Percentiles rank a stretch among this genome's conserved stretches.
Conservation (phyloP, 53 echinoderm and acorn worm species). For the Arbacia lixula region DNA sequence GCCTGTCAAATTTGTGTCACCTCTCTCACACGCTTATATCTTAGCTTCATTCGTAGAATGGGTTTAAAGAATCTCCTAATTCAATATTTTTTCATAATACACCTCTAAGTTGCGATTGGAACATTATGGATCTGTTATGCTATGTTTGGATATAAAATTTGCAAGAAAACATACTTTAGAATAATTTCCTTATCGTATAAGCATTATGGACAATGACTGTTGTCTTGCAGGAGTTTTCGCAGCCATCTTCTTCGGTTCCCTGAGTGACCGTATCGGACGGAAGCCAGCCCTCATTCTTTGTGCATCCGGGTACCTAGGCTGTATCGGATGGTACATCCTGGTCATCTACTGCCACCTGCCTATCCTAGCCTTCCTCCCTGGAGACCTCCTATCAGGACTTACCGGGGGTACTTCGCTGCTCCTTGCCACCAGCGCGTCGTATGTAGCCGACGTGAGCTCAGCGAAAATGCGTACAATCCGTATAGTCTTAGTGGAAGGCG, state of each 20-base stretch:
- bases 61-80: too few species aligned
- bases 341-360: constrained; percentile 61
- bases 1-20: too few species aligned
- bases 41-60: too few species aligned
- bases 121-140: too few species aligned
- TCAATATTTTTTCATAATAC: too few species aligned
- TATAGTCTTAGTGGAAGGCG: constrained; percentile 30
- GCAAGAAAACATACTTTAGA: too few species aligned
- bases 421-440: constrained; percentile 53
- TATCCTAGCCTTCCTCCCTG: constrained; percentile 28
- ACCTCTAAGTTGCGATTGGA: too few species aligned
- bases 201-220: too few species aligned
- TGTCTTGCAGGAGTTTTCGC: constrained; percentile 9
- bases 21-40: too few species aligned
- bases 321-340: neutral
- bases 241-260: constrained; percentile 36
- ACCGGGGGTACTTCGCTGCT: constrained; percentile 37
- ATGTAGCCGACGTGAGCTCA: constrained; percentile 59
- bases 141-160: too few species aligned
- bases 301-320: constrained; percentile 19
- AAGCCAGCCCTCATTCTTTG: constrained; percentile 43
- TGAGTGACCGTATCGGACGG: constrained; percentile 64
- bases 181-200: too few species aligned
- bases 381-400: constrained; percentile 48
- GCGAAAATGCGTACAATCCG: constrained; percentile 22